A percentile compares a stretch with the other conserved stretches of the same genome.
These are phyloP conservation scores for Leucoma salicis DNA, from an alignment of 2,888 invertebrate genomes.

Conservation along the genomic window DNA sequence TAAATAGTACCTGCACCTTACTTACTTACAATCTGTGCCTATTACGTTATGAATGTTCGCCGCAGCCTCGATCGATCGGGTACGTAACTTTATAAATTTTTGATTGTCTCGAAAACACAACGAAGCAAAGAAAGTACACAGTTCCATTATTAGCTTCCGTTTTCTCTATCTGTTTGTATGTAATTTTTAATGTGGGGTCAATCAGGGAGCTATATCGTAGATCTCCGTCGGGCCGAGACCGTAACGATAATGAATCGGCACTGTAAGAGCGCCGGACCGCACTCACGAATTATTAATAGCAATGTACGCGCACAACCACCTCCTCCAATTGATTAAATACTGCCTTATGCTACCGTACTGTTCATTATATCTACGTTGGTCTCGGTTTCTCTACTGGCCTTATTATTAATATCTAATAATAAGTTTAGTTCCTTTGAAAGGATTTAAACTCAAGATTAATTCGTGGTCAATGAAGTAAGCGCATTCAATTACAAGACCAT, in stretches of 20 bases:
- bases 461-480: slow-evolving; percentile 61
- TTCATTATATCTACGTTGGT: slow-evolving; percentile 23
- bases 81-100: slow-evolving; percentile 62
- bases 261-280: slow-evolving; percentile 77
- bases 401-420: slow-evolving; percentile 19
- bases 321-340: slow-evolving; percentile 48
- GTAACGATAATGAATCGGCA: slow-evolving; percentile 80
- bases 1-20: slow-evolving; percentile 58
- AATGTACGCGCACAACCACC: slow-evolving; percentile 47
- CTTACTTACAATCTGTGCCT: slow-evolving; percentile 57
- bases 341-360: slow-evolving; percentile 28
- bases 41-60: slow-evolving; percentile 62
- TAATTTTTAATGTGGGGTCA: slow-evolving; percentile 83
- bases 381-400: slow-evolving; percentile 1
- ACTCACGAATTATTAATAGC: slow-evolving; percentile 82
- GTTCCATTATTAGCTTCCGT: slow-evolving; percentile 58
- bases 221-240: slow-evolving; percentile 73
- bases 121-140: slow-evolving; percentile 68
- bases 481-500: slow-evolving; percentile 74
- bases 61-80: slow-evolving; percentile 62
- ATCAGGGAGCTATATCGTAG: slow-evolving; percentile 79
- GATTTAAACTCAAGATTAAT: slow-evolving; percentile 57
- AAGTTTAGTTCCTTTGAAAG: slow-evolving; percentile 16
- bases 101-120: slow-evolving; percentile 66
- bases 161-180: slow-evolving; percentile 71